These are phyloP conservation scores for Zaprionus ghesquierei DNA, from an alignment of 1,140 invertebrate species.

Conservation along the genomic window DNA sequence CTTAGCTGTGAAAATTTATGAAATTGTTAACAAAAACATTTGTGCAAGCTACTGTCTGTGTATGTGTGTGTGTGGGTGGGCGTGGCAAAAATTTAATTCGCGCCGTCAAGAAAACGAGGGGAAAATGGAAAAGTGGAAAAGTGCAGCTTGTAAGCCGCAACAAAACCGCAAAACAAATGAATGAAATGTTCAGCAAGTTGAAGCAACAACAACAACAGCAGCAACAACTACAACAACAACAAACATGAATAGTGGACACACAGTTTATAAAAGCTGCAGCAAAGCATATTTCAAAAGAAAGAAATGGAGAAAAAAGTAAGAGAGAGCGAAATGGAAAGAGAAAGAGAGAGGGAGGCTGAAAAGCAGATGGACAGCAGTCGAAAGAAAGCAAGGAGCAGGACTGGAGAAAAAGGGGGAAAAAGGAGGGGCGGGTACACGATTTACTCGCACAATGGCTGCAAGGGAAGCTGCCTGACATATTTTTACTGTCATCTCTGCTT, in stretches of 20 bases:
- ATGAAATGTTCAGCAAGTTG: conserved; percentile 60
- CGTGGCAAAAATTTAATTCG: conserved; percentile 42
- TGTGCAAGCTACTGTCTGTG: background rate
- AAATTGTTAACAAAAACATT: conserved; percentile 50
- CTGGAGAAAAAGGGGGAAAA: background rate
- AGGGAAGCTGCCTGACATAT: conserved; percentile 60
- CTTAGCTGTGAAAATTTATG: conserved; percentile 45
- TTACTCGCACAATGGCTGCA: conserved; percentile 32
- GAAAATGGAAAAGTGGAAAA: conserved; percentile 35
- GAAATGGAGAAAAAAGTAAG: background rate
- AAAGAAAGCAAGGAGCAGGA: background rate
- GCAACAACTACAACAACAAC: conserved; percentile 14
- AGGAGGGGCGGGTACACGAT: background rate
- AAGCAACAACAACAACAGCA: conserved; percentile 25
- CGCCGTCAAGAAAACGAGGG: background rate
- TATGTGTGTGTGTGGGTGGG: background rate
- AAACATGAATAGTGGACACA: conserved; percentile 22
- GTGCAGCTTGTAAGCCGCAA: conserved; percentile 48
- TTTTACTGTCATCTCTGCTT: conserved; percentile 65
- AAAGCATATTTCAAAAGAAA: conserved; percentile 38
- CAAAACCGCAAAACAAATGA: conserved; percentile 74
- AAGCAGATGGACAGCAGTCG: conserved; percentile 28
- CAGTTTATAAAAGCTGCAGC: conserved; percentile 44
- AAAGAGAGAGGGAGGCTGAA: background rate
- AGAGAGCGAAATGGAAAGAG: background rate